Conservation (phyloP, 2,113 vertebrate species). For the Ictalurus furcatus region DNA sequence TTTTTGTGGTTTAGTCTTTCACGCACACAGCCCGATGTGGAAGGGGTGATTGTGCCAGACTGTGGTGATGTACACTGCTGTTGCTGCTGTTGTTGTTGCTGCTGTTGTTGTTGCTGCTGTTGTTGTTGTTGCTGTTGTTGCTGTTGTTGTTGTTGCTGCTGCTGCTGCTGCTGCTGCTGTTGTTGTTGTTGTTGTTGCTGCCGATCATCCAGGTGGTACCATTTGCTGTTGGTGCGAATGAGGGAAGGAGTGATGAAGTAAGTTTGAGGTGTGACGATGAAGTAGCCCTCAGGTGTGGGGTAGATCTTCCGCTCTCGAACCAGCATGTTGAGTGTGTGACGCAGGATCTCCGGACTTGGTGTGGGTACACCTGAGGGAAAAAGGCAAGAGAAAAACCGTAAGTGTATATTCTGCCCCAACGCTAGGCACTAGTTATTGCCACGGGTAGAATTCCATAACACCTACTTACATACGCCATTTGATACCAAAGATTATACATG, state of each 20-base stretch:
- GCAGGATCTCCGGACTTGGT: conserved; percentile 94
- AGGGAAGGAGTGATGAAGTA: conserved; percentile 98
- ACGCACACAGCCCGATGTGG: conserved; percentile 87
- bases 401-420: neutral
- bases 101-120: conserved; percentile 79
- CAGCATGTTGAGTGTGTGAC: conserved; percentile 93
- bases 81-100: conserved; percentile 79
- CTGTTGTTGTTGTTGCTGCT: conserved; percentile 84
- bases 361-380: conserved; percentile 86
- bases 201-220: conserved; percentile 98
- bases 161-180: conserved; percentile 69
- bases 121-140: conserved; percentile 79
- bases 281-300: conserved; percentile 94
- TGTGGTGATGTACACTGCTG: conserved; percentile 92
- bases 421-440: neutral
- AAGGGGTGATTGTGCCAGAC: conserved; percentile 89
- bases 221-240: conserved; percentile 97
- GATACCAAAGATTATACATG: neutral
- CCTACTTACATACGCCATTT: neutral
- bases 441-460: neutral
- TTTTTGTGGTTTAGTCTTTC: conserved; percentile 90
- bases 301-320: conserved; percentile 98
- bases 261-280: conserved; percentile 97
- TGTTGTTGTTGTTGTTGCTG: conserved; percentile 70
- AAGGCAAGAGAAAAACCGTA: neutral